A percentile compares a stretch with the other conserved stretches of the same genome.
Evolutionary conservation across 2,888 invertebrate genomes (phyloP).

Genomic region (Ochlodes sylvanus): DNA sequence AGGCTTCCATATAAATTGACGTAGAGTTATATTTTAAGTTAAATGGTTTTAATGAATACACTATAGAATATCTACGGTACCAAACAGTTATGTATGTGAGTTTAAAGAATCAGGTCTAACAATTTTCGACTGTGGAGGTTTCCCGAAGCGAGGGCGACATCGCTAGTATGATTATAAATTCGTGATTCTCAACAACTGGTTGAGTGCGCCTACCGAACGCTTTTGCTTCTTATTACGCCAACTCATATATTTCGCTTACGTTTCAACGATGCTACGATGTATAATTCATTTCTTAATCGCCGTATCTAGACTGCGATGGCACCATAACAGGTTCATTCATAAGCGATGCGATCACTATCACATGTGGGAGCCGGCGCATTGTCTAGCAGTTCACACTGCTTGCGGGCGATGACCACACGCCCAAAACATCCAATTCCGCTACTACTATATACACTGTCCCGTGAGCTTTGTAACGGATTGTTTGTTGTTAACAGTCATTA

Average conservation of each 20-base stretch:
- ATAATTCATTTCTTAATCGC: slow-evolving; percentile 62
- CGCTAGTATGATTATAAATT: too few relatives aligned
- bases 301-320: slow-evolving; percentile 57
- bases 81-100: too few relatives aligned
- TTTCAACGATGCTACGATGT: slow-evolving; percentile 48
- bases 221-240: neutral
- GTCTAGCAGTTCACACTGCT: slow-evolving; percentile 56
- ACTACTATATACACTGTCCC: neutral
- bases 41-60: too few relatives aligned
- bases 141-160: too few relatives aligned
- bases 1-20: too few relatives aligned
- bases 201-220: too few relatives aligned
- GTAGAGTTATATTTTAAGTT: too few relatives aligned
- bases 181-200: too few relatives aligned
- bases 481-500: neutral
- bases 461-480: slow-evolving; percentile 19
- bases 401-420: slow-evolving; percentile 51
- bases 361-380: slow-evolving; percentile 58
- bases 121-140: too few relatives aligned
- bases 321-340: slow-evolving; percentile 58
- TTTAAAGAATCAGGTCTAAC: too few relatives aligned
- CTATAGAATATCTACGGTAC: too few relatives aligned
- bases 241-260: neutral
- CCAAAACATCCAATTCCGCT: slow-evolving; percentile 44
- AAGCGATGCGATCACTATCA: slow-evolving; percentile 59